Evolutionary conservation across 2,113 vertebrate genomes (phyloP).

Genomic region (Rhinolophus sinicus): DNA sequence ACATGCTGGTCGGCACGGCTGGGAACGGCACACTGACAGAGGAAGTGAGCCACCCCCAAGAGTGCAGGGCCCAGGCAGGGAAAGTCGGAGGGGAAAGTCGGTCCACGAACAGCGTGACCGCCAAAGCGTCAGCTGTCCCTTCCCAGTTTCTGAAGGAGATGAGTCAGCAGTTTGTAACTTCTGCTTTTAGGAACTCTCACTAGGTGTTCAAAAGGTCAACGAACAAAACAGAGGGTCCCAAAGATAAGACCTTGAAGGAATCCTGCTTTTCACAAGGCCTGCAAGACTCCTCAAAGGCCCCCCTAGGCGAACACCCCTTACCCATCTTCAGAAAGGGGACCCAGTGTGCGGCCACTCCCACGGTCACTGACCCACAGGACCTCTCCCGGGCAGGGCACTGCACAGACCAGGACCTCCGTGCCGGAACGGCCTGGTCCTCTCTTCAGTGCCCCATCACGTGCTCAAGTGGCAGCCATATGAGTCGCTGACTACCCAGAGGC

Average conservation of each 20-base stretch:
- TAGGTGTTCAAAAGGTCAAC: not conserved
- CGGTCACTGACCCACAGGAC: no score
- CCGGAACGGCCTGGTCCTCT: no score
- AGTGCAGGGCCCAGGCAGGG: no score
- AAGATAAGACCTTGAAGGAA: not conserved
- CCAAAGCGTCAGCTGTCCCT: no score
- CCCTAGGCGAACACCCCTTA: accelerated
- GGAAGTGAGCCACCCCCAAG: accelerated
- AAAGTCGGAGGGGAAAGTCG: no score
- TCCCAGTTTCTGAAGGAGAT: not conserved
- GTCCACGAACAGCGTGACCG: not conserved
- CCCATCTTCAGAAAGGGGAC: not conserved
- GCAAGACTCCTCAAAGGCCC: not conserved
- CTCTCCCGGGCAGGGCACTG: not conserved
- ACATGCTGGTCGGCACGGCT: accelerated
- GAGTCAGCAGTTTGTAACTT: not conserved
- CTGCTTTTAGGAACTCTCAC: not conserved
- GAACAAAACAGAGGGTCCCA: not conserved
- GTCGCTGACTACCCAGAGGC: accelerated
- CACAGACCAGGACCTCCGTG: no score
- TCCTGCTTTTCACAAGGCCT: not conserved
- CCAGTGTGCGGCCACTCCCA: not conserved
- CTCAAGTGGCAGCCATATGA: not conserved
- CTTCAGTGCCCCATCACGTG: not conserved
- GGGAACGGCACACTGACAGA: not conserved